Base-by-base conservation (phyloP, 2,797 vertebrate genomes). In the Macropodus opercularis region DNA sequence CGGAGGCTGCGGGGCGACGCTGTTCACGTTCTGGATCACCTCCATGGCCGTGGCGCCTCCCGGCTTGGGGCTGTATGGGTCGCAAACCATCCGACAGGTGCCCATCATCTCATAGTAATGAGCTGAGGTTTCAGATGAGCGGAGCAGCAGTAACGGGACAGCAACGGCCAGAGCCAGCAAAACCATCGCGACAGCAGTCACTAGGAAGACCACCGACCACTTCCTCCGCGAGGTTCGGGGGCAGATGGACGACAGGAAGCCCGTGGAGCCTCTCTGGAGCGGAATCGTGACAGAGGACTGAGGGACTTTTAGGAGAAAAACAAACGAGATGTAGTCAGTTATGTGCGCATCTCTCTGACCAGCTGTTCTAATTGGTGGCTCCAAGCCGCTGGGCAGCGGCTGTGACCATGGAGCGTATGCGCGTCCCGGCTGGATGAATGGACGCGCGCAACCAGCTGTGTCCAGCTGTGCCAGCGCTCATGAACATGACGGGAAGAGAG, bases 71-170 rank as follows among this genome's bases (percentile, higher is more conserved):
- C 76, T 92, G 89, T 96, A 96, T 0, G 96, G 95, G 88, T 98
- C 96, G 61, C 96, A 98, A 40, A 96, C 95, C 96, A 98, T 98
- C 79, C 96, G 93, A 76, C 96, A 97, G 78, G 96, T 96, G 80
- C 96, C 96, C 94, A 97, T 93, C 96, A 98, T 98, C 90, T 98
- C 96, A 68, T 96, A 98, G 78, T 97, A 95, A 79, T 95, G 95
- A 31, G 92, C 94, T 3, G 90, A 89, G 53, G 93, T 83, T 19
- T 90, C 89, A 2, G 93, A 84, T 76, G 90, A 89, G 80, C 94
- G 92, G 40, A 95, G 87, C 54, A 93, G 87, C 86, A 97, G 80
- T 1, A 96, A 64, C 8, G 94, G 95, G 49, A 97, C 83, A 1
- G 92, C 92, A 12, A 96, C 85, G 21, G 93, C 89, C 79, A 96